Percentiles rank a stretch among this genome's conserved stretches.
Conservation (phyloP, 2,888 invertebrate genomes). For the Orgyia antiqua region DNA sequence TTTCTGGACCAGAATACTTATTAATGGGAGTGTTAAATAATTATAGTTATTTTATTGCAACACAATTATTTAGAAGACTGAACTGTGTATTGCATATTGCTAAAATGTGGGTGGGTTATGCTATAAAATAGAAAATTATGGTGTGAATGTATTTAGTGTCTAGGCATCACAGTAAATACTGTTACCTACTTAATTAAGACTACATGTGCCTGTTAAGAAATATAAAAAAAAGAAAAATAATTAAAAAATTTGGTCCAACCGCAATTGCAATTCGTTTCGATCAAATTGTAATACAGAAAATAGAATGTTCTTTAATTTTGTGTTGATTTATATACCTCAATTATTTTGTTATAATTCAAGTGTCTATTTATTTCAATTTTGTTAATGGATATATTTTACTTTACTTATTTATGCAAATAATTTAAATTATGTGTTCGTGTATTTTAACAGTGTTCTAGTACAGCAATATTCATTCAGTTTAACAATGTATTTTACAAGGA, state of each 20-base stretch:
- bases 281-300: constrained; percentile 1
- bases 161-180: constrained; percentile 41
- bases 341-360: constrained; percentile 19
- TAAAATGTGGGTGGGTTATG: constrained; percentile 31
- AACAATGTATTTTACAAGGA: constrained; percentile 21
- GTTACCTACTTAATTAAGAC: constrained; percentile 35
- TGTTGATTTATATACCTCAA: constrained; percentile 21
- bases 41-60: constrained; percentile 41
- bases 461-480: constrained; percentile 47
- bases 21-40: constrained; percentile 10
- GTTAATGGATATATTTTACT: neutral
- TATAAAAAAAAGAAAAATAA: constrained; percentile 2
- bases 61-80: constrained; percentile 56
- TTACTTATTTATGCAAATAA: neutral
- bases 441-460: constrained; percentile 23
- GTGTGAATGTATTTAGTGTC: constrained; percentile 33
- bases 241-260: neutral
- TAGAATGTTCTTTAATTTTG: constrained; percentile 5
- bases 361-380: constrained; percentile 17
- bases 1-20: constrained; percentile 13
- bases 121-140: constrained; percentile 29
- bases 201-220: constrained; percentile 34
- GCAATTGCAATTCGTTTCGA: neutral
- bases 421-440: no score
- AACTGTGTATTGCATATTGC: constrained; percentile 38